Evolutionary conservation across 2,797 vertebrate genomes (phyloP).

Genomic region (Myripristis murdjan): DNA sequence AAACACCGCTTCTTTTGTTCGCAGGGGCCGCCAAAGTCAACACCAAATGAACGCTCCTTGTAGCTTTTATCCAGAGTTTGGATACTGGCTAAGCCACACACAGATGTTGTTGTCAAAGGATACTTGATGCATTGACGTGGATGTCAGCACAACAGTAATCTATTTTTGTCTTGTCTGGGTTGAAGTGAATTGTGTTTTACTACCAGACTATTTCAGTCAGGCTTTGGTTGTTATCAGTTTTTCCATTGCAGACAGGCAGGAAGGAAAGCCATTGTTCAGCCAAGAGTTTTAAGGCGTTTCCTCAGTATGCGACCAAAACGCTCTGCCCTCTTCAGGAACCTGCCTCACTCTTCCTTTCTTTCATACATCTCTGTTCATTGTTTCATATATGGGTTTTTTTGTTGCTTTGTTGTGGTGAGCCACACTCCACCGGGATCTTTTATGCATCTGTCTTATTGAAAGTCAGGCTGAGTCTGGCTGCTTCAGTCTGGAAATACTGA

Average conservation of each 20-base stretch:
- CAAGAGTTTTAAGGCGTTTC: conserved; percentile 62
- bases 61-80: background rate
- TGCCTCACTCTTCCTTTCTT: conserved; percentile 28
- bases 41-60: too few species aligned
- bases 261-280: conserved; percentile 78
- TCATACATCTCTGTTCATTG: conserved; percentile 7
- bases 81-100: background rate
- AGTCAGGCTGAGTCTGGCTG: background rate
- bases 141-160: conserved; percentile 4
- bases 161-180: conserved; percentile 24
- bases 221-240: conserved; percentile 39
- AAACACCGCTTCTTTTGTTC: too few species aligned
- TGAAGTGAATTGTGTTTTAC: conserved; percentile 8
- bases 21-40: too few species aligned
- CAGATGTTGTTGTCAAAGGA: background rate
- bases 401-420: conserved; percentile 12
- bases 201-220: conserved; percentile 14
- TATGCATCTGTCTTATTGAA: background rate
- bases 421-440: background rate
- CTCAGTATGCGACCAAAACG: conserved; percentile 30
- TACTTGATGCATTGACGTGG: background rate
- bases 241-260: conserved; percentile 62
- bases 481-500: conserved; percentile 8
- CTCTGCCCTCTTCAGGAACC: conserved; percentile 50
- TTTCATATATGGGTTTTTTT: conserved; percentile 29